Evolutionary conservation across 2,113 vertebrate genomes (phyloP), one percentile per base, ranked within the genome.

Genomic region (Talpa occidentalis): DNA sequence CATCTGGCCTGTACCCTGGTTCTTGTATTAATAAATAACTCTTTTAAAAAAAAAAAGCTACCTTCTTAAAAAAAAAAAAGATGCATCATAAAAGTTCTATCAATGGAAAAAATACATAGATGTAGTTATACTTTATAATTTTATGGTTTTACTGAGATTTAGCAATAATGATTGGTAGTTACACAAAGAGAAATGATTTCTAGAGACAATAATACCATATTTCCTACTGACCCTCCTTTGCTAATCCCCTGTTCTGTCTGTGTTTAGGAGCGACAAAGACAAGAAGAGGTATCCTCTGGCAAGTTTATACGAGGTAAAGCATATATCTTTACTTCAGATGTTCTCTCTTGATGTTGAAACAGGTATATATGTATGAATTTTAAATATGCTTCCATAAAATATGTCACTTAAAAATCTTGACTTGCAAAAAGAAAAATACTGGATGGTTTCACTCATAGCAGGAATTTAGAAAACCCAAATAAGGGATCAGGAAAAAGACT

Each of bases 201-300:
- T 95, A 88, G 69, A 76, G 69, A 85, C 94, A 96, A 88, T 21
- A 54, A 59, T 90, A 78, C 28, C 32, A 93, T 88, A 24, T 88
- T 90, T 92, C n/a, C 37, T 0, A 90, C 76, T 5, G 32, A 1
- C 6, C 69, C 19, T 81, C 30, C 54, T 81, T 79, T 96, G 91
- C 83, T 73, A 79, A 88, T 98, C 47, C 74, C 19, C 19, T 83
- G 54, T 52, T 70, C 22, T 94, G n/a, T 97, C 52, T 97, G 92
- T 93, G 70, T 97, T 97, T 96, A 99, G 99, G 99, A 99, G 93
- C 98, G 98, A 89, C 99, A 99, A 93, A 99, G 98, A 97, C 99
- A 98, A 98, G 99, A 98, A 84, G 97, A 98, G 87, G 98, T 99
- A 72, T 98, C 98, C 5, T 98, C 96, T 97, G 98, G 98, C 78